Conservation (phyloP, 2,888 invertebrate species). For the Bombylius major region DNA sequence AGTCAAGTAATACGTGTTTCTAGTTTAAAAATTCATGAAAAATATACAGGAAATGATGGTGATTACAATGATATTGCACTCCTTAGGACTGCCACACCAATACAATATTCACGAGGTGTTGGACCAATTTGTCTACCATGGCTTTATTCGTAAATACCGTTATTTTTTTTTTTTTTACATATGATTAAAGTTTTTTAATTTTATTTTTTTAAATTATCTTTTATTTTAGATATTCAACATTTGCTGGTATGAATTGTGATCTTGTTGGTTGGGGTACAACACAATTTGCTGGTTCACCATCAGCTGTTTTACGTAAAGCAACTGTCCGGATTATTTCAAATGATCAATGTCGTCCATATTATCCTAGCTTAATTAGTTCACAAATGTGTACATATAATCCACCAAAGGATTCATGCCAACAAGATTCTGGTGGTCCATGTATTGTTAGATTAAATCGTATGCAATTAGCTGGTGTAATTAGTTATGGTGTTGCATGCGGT, state of each 20-base stretch:
- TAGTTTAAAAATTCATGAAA: conserved; percentile 36
- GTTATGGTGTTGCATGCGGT: conserved; percentile 44
- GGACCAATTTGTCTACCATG: conserved; percentile 49
- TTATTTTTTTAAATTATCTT: not conserved
- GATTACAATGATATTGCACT: conserved; percentile 43
- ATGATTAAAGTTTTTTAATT: not conserved
- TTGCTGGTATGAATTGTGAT: conserved; percentile 13
- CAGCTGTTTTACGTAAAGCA: conserved; percentile 40
- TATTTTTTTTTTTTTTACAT: not conserved
- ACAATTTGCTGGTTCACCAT: conserved; percentile 40
- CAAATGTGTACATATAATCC: conserved; percentile 40
- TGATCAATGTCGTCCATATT: conserved; percentile 31
- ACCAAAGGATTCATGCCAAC: conserved; percentile 42
- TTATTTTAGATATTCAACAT: conserved; percentile 3
- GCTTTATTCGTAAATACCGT: conserved; percentile 4
- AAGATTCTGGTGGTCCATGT: conserved; percentile 44
- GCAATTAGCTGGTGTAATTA: conserved; percentile 43
- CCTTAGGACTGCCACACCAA: conserved; percentile 33
- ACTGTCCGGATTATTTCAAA: conserved; percentile 38
- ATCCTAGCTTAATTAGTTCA: conserved; percentile 16
- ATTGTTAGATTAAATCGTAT: conserved; percentile 36
- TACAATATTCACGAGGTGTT: conserved; percentile 40
- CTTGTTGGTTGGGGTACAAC: conserved; percentile 45
- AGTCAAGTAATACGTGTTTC: conserved; percentile 35
- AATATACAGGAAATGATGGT: conserved; percentile 20